Evolutionary conservation across 1,140 invertebrate species (phyloP).

Genomic region (Drosophila sechellia): DNA sequence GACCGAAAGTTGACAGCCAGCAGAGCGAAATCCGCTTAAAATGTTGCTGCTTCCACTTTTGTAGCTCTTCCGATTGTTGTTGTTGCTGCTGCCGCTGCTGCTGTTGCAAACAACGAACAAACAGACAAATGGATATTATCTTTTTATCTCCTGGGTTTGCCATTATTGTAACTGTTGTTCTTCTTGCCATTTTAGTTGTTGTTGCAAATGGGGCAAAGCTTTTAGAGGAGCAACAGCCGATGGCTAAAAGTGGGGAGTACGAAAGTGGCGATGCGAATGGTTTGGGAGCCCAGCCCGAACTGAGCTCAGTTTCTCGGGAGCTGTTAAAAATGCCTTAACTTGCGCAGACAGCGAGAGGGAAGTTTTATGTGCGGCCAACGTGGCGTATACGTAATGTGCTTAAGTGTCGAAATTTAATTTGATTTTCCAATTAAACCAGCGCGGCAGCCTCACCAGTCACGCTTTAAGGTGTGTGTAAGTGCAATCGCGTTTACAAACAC

Average conservation of each 20-base stretch:
- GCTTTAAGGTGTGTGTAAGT: slow-evolving; percentile 46
- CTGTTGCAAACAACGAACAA: slow-evolving; percentile 46
- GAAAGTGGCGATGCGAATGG: not conserved
- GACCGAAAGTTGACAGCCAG: slow-evolving; percentile 72
- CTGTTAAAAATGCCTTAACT: slow-evolving; percentile 47
- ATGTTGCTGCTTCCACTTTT: slow-evolving; percentile 33
- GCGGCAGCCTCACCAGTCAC: slow-evolving; percentile 17
- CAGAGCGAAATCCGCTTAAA: slow-evolving; percentile 72
- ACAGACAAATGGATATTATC: slow-evolving; percentile 80
- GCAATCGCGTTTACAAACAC: slow-evolving; percentile 6
- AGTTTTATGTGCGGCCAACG: slow-evolving; percentile 49
- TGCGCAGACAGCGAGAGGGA: slow-evolving; percentile 9
- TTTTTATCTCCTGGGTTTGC: slow-evolving; percentile 67
- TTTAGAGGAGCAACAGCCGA: slow-evolving; percentile 57
- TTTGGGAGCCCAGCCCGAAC: not conserved
- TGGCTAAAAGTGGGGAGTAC: slow-evolving; percentile 19
- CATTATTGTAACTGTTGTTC: slow-evolving; percentile 59
- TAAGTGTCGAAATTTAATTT: slow-evolving; percentile 64
- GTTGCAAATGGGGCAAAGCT: slow-evolving; percentile 72
- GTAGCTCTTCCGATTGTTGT: slow-evolving; percentile 2
- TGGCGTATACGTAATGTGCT: slow-evolving; percentile 67
- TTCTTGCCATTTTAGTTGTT: slow-evolving; percentile 48
- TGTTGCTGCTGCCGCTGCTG: slow-evolving; percentile 10
- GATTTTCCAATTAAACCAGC: slow-evolving; percentile 59
- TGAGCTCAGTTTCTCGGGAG: slow-evolving; percentile 4